Percentiles rank a stretch among this genome's conserved stretches.
Conservation (phyloP, 2,113 vertebrate genomes). For the Dasyurus viverrinus region DNA sequence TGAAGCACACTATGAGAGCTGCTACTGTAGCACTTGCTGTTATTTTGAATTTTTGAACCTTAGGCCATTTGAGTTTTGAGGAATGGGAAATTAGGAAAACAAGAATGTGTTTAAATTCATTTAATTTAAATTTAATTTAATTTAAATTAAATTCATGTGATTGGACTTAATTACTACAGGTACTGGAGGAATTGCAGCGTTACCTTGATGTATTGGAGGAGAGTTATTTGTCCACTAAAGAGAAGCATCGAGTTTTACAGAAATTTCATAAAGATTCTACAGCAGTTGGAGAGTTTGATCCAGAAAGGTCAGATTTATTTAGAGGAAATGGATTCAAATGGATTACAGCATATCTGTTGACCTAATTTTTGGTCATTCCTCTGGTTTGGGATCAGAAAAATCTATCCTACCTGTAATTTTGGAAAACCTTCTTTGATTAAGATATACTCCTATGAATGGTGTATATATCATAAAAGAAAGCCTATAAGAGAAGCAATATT, state of each 20-base stretch:
- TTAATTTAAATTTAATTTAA: too few species aligned
- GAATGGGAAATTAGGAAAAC: not conserved
- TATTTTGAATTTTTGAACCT: not conserved
- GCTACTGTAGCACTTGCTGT: not conserved
- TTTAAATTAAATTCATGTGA: slow-evolving; percentile 44
- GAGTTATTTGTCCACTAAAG: slow-evolving; percentile 89
- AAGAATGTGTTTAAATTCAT: not conserved
- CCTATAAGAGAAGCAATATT: not conserved
- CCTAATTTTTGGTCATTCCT: not conserved
- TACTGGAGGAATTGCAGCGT: slow-evolving; percentile 88
- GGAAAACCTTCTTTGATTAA: not conserved
- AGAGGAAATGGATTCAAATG: not conserved
- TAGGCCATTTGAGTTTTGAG: not conserved
- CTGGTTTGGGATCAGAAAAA: not conserved
- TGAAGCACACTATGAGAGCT: not conserved
- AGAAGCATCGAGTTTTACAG: slow-evolving; percentile 87
- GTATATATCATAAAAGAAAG: not conserved
- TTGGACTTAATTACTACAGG: slow-evolving; percentile 80
- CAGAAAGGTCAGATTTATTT: slow-evolving; percentile 87
- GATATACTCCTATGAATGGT: not conserved
- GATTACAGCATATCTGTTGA: not conserved
- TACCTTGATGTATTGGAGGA: slow-evolving; percentile 89
- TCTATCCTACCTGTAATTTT: not conserved
- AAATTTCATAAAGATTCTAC: slow-evolving; percentile 82
- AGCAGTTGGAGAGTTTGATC: slow-evolving; percentile 87